Percentiles rank a stretch among this genome's conserved stretches.
These are phyloP conservation scores for Triplophysa rosa DNA, from an alignment of 2,113 vertebrate species.

Conservation along the genomic window DNA sequence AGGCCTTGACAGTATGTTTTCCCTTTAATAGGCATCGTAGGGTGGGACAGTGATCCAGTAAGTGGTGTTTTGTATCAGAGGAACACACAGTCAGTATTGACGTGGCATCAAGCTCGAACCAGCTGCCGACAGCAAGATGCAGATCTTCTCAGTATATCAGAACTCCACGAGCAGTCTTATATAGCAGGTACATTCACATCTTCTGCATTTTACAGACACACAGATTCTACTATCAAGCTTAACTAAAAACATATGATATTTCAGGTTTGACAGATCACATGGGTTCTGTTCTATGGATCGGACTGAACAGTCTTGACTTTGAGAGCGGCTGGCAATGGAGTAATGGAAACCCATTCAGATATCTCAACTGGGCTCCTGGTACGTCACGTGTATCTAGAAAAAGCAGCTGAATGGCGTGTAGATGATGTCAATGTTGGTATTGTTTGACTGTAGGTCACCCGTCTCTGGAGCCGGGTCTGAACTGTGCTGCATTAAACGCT, in stretches of 20 bases:
- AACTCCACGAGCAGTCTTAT: slow-evolving; percentile 91
- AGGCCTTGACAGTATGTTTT: too few species aligned
- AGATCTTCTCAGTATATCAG: slow-evolving; percentile 85
- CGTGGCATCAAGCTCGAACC: slow-evolving; percentile 90
- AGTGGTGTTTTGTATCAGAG: slow-evolving; percentile 86
- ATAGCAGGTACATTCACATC: slow-evolving; percentile 80
- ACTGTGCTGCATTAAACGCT: slow-evolving; percentile 85
- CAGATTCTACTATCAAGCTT: too few species aligned
- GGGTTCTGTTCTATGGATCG: slow-evolving; percentile 86
- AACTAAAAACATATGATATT: too few species aligned
- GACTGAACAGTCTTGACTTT: slow-evolving; percentile 88
- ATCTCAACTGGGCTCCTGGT: slow-evolving; percentile 97
- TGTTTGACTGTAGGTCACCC: slow-evolving; percentile 79
- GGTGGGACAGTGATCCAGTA: slow-evolving; percentile 85
- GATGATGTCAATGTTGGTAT: too few species aligned
- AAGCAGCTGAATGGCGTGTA: neutral
- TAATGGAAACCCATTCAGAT: slow-evolving; percentile 85
- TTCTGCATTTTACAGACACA: neutral
- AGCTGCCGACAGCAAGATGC: slow-evolving; percentile 91
- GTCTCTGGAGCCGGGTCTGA: slow-evolving; percentile 82
- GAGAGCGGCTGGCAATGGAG: slow-evolving; percentile 94
- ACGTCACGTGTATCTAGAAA: slow-evolving; percentile 40
- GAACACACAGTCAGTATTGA: slow-evolving; percentile 82
- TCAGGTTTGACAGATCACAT: slow-evolving; percentile 78
- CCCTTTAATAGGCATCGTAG: neutral